Evolutionary conservation across 2,888 invertebrate species (phyloP), one percentile per base, ranked within the genome.

Genomic region (Tinea semifulvella): DNA sequence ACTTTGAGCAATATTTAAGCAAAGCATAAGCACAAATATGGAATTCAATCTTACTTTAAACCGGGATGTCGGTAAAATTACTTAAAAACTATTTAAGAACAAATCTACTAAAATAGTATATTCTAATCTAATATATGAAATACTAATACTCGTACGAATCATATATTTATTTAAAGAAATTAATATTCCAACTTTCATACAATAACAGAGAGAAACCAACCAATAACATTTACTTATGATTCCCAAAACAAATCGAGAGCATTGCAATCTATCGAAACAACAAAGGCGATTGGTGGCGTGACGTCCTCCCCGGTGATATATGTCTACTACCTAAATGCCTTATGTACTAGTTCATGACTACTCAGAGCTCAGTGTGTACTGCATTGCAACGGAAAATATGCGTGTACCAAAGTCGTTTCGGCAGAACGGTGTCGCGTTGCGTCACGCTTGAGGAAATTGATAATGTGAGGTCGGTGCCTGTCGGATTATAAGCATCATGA

Each of bases 351-450:
- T 80, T 74, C 80, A 79, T 79, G 79, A 77, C 79, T 79, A 76
- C 79, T 79, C 76, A 64, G 79, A 77, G 79, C 79, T 80, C 80
- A 80, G 80, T 80, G 79, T 79, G 80, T 79, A 79, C 79, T 79
- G 79, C 77, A 80, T 74, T 80, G 80, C 80, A 80, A 80, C 77
- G 79, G 80, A 80, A 80, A 80, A 80, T 80, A 80, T 80, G 80
- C 80, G 80, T 79, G 79, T 79, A 79, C 77, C 77, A 79, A 79
- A 79, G 79, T 74, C 76, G 79, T 77, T 80, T 80, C 77, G 77
- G 80, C 75, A 68, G 74, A 79, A 77, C 79, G 75, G 77, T 75
- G 79, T 69, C 77, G 79, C 70, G 70, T 79, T 79, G 80, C 79
- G 79, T 80, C 80, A 80, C 75, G 73, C 73, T 72, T 71, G 65